Evolutionary conservation across 2,113 vertebrate species (phyloP).

Genomic region (Cavia porcellus): DNA sequence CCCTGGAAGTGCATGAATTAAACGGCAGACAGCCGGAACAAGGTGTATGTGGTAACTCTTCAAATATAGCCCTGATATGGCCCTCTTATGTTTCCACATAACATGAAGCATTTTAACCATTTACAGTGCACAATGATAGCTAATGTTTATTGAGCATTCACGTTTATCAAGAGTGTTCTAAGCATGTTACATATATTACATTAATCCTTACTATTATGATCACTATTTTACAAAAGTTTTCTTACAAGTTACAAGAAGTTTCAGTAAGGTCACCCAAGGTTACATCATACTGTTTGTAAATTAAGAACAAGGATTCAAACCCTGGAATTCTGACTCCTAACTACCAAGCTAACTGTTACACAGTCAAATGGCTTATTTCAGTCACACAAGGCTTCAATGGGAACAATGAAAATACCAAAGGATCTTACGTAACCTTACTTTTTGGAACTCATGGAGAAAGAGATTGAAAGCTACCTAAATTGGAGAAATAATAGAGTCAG

Average conservation of each 20-base stretch:
- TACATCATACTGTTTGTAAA: not conserved
- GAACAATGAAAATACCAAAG: constrained; percentile 9
- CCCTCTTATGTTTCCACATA: not conserved
- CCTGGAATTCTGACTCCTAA: not conserved
- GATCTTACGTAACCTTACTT: not conserved
- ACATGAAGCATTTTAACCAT: constrained; percentile 37
- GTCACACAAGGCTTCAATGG: not conserved
- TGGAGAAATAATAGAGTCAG: not conserved
- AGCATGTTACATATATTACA: not conserved
- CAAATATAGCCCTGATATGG: not conserved
- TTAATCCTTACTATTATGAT: not conserved
- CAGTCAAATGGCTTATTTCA: constrained; percentile 43
- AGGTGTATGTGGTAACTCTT: not conserved
- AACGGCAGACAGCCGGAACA: not conserved
- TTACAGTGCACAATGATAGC: not conserved
- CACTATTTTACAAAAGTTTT: constrained; percentile 11
- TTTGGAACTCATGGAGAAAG: constrained; percentile 37
- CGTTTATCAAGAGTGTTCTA: not conserved
- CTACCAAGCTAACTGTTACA: not conserved
- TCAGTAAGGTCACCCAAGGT: constrained; percentile 19
- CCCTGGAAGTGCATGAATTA: not conserved
- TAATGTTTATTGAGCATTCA: not conserved
- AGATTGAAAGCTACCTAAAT: not conserved
- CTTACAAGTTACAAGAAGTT: not conserved
- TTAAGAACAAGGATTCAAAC: not conserved